Percentiles rank a stretch among this genome's conserved stretches.
phyloP scores from a whole-genome alignment of 2,888 invertebrate species.

The Poecilus cupreus region DNA sequence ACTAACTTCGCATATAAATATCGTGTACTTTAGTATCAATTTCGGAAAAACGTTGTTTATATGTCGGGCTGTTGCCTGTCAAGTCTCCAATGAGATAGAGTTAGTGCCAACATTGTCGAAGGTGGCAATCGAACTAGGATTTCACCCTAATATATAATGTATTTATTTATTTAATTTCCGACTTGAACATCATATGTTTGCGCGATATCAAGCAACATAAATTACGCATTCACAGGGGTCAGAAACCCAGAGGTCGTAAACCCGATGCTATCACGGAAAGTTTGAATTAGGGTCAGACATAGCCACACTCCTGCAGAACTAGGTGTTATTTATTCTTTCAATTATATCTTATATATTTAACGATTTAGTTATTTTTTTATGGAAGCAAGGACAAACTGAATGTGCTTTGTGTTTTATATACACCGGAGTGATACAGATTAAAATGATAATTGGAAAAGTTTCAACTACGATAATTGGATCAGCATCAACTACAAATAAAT shows the following conservation, averaged over 20 bases:
- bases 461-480: background rate
- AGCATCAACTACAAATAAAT: background rate
- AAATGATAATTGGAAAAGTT: constrained; percentile 10
- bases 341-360: background rate
- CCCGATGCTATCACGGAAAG: constrained; percentile 32
- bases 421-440: no score
- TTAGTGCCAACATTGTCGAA: no score
- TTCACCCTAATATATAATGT: no score
- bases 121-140: no score
- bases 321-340: constrained; percentile 29
- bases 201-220: background rate
- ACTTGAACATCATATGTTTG: background rate
- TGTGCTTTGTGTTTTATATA: no score
- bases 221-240: constrained; percentile 32
- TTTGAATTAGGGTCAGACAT: constrained; percentile 37
- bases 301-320: constrained; percentile 20
- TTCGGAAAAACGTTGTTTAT: no score
- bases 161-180: no score
- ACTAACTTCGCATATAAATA: no score
- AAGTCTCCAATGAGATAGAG: no score
- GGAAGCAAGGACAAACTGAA: background rate
- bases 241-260: constrained; percentile 28
- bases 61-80: no score
- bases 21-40: no score
- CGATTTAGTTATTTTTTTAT: background rate